phyloP scores from a whole-genome alignment of 2,888 invertebrate genomes.

The Euspilapteryx auroguttella region DNA sequence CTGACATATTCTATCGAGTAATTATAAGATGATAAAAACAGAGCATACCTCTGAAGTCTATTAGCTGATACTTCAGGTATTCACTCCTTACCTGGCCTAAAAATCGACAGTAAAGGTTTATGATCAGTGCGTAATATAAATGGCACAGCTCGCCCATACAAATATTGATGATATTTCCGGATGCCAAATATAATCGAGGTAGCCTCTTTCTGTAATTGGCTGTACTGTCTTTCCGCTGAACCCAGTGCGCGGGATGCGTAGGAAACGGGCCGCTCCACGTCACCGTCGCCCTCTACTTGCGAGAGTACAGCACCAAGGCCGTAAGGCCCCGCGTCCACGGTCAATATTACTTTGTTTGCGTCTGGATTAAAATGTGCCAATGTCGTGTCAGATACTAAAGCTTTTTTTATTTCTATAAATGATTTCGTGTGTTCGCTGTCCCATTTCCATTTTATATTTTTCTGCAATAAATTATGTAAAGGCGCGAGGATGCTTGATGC shows the following conservation, averaged over 20 bases:
- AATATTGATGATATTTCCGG: neutral
- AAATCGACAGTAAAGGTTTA: conserved; percentile 2
- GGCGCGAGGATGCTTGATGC: neutral
- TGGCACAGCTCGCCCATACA: conserved; percentile 1
- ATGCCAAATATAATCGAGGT: conserved; percentile 2
- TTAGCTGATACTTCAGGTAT: conserved; percentile 6
- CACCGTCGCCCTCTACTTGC: conserved; percentile 1
- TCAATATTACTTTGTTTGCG: conserved; percentile 1
- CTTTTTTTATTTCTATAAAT: conserved; percentile 1
- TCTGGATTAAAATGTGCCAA: neutral
- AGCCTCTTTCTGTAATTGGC: conserved; percentile 3
- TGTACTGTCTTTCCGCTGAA: conserved; percentile 1
- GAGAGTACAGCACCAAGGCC: conserved; percentile 1
- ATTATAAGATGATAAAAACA: conserved; percentile 6
- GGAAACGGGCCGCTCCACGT: neutral
- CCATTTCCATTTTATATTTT: conserved; percentile 2
- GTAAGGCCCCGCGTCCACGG: neutral
- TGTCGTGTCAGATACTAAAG: neutral
- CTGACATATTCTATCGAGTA: conserved; percentile 4
- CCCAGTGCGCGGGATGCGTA: neutral
- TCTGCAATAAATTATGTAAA: neutral
- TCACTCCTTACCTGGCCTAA: neutral
- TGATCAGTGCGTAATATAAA: conserved; percentile 3
- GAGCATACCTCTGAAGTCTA: conserved; percentile 7
- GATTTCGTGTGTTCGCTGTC: neutral